These are phyloP conservation scores for Capitulum mitella DNA, from an alignment of 2,888 invertebrate species.

Conservation along the genomic window DNA sequence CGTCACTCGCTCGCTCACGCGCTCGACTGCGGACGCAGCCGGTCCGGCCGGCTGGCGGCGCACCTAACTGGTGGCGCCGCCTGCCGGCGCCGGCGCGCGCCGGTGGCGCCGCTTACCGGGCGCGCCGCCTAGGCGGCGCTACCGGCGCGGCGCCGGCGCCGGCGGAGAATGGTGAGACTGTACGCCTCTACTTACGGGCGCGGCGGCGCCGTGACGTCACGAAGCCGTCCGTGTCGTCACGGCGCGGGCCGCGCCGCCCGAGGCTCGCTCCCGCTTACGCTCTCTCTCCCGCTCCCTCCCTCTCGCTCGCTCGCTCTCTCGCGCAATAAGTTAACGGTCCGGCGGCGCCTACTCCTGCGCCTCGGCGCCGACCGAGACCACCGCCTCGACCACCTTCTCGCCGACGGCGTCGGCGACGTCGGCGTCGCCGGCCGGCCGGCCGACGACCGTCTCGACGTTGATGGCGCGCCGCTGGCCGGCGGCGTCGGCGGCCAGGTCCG, in stretches of 20 bases:
- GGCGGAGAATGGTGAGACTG: neutral
- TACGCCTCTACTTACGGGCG: neutral
- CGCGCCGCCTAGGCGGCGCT: neutral
- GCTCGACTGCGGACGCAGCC: neutral
- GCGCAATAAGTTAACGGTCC: neutral
- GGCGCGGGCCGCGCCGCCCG: neutral
- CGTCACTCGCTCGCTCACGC: neutral
- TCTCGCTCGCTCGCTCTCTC: neutral
- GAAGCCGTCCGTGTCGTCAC: neutral
- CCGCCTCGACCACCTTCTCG: neutral
- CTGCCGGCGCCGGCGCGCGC: neutral
- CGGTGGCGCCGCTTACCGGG: neutral
- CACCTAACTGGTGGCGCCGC: slow-evolving; percentile 16
- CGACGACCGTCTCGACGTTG: neutral
- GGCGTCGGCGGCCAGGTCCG: neutral
- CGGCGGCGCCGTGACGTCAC: neutral
- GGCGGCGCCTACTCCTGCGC: neutral
- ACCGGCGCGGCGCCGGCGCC: neutral
- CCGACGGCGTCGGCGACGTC: neutral
- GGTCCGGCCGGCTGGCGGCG: neutral
- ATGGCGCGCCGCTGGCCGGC: neutral
- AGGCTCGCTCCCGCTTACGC: neutral
- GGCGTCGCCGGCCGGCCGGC: neutral
- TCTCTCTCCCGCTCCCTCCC: neutral
- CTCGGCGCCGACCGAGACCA: neutral